Evolutionary conservation across 1,140 invertebrate genomes (phyloP).

Genomic region (Drosophila arawakana): DNA sequence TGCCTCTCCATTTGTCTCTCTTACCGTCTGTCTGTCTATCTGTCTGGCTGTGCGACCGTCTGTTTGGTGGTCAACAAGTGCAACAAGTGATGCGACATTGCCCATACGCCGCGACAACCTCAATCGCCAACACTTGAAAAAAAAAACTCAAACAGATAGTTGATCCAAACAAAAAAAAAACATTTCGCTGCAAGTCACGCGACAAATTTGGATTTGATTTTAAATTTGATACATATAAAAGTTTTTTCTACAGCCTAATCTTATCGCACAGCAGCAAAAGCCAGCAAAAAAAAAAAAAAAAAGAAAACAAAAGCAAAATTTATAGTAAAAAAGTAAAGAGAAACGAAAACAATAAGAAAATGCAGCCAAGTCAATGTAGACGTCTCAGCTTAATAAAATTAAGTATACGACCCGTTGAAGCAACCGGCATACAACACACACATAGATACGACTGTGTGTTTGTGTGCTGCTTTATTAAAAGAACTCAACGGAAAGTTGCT

Average conservation of each 20-base stretch:
- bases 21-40: background rate
- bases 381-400: constrained; percentile 50
- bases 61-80: background rate
- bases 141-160: background rate
- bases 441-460: constrained; percentile 19
- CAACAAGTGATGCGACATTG: constrained; percentile 41
- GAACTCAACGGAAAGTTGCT: constrained; percentile 52
- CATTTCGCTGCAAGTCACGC: constrained; percentile 50
- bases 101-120: constrained; percentile 35
- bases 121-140: background rate
- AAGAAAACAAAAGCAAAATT: constrained; percentile 3
- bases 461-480: constrained; percentile 13
- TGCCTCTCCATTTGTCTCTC: background rate
- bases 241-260: constrained; percentile 53
- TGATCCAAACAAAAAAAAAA: constrained; percentile 12
- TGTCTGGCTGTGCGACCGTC: background rate
- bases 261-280: constrained; percentile 49
- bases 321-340: background rate
- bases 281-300: background rate
- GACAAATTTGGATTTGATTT: constrained; percentile 55
- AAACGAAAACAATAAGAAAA: background rate
- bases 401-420: constrained; percentile 65
- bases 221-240: constrained; percentile 38
- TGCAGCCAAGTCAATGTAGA: constrained; percentile 23
- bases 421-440: constrained; percentile 32